Conservation (phyloP, 2,113 vertebrate species). For the Lasiurus cinereus region DNA sequence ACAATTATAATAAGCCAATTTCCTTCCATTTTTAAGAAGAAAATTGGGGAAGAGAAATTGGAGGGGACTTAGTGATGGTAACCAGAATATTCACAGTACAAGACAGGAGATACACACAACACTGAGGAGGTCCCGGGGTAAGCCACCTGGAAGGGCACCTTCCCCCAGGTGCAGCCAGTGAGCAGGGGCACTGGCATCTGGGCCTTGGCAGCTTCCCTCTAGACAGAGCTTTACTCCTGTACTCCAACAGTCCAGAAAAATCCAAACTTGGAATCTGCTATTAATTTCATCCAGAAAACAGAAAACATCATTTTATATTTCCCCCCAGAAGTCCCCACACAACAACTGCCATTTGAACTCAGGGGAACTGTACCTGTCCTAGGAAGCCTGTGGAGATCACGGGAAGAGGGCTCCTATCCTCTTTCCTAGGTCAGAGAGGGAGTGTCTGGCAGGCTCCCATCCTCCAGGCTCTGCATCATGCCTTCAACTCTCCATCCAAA, state of each 20-base stretch:
- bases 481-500: background rate
- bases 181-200: accelerated
- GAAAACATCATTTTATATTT: background rate
- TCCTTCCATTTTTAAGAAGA: background rate
- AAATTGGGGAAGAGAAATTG: accelerated
- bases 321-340: background rate
- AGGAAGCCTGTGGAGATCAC: background rate
- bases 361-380: background rate
- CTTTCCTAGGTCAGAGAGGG: background rate
- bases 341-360: background rate
- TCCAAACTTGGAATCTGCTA: background rate
- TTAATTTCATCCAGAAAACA: background rate
- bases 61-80: background rate
- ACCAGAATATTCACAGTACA: background rate
- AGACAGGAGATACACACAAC: background rate
- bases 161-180: background rate
- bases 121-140: background rate
- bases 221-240: background rate
- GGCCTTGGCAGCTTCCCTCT: accelerated
- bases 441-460: background rate
- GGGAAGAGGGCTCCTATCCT: background rate
- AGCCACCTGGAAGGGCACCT: too few relatives aligned
- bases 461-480: background rate
- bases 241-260: background rate
- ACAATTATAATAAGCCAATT: background rate